Percentiles rank a stretch among this genome's conserved stretches.
Conservation (phyloP, 2,888 invertebrate genomes). For the Baccha elongata region DNA sequence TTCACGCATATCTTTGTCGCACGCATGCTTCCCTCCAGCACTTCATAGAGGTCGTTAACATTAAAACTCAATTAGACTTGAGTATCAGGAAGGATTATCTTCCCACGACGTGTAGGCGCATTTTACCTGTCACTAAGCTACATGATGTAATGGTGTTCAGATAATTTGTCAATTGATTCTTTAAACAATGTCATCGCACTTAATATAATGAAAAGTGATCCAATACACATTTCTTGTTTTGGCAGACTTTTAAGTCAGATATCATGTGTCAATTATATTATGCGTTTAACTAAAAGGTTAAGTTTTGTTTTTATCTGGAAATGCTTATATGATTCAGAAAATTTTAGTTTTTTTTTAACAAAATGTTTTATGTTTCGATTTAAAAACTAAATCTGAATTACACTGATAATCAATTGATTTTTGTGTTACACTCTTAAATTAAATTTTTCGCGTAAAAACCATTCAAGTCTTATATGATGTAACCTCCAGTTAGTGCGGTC, state of each 20-base stretch:
- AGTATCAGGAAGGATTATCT: conserved; percentile 1
- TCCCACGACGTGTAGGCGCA: neutral
- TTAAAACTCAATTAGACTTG: conserved; percentile 17
- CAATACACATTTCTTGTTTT: no score
- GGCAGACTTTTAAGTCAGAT: no score
- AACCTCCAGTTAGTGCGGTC: conserved; percentile 6
- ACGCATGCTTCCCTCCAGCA: neutral
- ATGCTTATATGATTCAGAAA: no score
- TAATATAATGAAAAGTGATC: no score
- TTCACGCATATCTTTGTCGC: neutral
- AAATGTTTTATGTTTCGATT: no score
- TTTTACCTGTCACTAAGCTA: neutral
- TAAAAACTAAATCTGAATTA: no score
- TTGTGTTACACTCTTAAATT: neutral
- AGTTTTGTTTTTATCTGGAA: no score
- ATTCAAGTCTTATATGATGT: conserved; percentile 42
- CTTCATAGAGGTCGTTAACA: conserved; percentile 28
- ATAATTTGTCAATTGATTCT: neutral
- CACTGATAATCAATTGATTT: neutral
- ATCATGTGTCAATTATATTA: no score
- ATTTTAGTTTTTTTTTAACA: no score
- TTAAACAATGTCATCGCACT: neutral
- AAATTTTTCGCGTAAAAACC: conserved; percentile 1
- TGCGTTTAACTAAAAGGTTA: no score
- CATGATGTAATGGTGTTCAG: neutral